These are phyloP conservation scores for Cheiracanthium punctorium DNA, from an alignment of 2,888 invertebrate species.

Conservation along the genomic window DNA sequence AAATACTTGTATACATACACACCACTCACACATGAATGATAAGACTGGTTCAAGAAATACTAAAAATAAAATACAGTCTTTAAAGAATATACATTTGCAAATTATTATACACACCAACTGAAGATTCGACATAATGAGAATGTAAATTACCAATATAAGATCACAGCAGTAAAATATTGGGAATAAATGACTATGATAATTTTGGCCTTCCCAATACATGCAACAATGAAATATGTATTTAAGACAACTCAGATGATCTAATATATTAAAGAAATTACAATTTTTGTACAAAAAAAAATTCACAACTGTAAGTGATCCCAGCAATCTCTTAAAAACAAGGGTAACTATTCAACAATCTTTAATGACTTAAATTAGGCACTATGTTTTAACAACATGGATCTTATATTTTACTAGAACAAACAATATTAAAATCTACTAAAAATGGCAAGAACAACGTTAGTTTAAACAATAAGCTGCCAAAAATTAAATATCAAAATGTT, in stretches of 20 bases:
- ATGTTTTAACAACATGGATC: neutral
- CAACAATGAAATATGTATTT: conserved; percentile 53
- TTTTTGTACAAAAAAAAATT: conserved; percentile 66
- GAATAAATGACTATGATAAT: conserved; percentile 69
- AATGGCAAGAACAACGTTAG: conserved; percentile 28
- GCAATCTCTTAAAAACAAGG: conserved; percentile 65
- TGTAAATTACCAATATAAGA: conserved; percentile 39
- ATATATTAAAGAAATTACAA: conserved; percentile 53
- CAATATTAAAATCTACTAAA: conserved; percentile 49
- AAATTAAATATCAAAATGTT: conserved; percentile 32
- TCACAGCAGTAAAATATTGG: conserved; percentile 69
- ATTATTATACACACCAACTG: conserved; percentile 68
- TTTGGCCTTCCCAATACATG: conserved; percentile 65
- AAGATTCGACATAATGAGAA: conserved; percentile 55
- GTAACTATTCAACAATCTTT: conserved; percentile 30
- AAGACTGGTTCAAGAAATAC: conserved; percentile 48
- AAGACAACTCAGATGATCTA: conserved; percentile 57
- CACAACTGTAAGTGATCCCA: conserved; percentile 62
- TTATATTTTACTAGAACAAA: conserved; percentile 17
- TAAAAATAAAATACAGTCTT: conserved; percentile 46
- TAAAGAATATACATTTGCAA: conserved; percentile 28
- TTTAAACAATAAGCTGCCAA: conserved; percentile 53
- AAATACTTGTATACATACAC: conserved; percentile 64
- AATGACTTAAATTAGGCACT: neutral
- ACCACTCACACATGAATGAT: conserved; percentile 71